These are phyloP conservation scores for Anorthoa munda DNA, from an alignment of 2,888 invertebrate species.

Conservation along the genomic window DNA sequence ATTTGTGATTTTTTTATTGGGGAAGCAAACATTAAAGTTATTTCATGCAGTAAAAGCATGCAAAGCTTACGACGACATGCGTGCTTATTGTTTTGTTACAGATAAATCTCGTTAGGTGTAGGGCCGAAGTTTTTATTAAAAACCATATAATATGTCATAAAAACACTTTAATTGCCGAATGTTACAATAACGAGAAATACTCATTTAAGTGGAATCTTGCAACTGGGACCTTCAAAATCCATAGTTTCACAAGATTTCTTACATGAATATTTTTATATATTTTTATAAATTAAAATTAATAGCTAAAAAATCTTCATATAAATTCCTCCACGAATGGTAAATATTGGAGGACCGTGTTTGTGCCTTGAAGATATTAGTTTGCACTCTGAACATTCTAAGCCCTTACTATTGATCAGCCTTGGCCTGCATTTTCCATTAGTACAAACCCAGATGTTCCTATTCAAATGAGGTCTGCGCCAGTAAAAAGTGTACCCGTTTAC, in stretches of 20 bases:
- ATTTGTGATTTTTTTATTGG: not conserved
- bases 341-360: conserved; percentile 18
- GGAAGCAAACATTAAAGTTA: no score
- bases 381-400: not conserved
- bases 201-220: not conserved
- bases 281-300: no score
- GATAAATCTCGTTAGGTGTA: not conserved
- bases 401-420: conserved; percentile 5
- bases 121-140: not conserved
- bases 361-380: conserved; percentile 12
- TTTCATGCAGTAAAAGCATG: no score
- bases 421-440: conserved; percentile 13
- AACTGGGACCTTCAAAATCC: not conserved
- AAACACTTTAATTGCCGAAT: not conserved
- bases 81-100: not conserved
- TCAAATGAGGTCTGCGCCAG: not conserved
- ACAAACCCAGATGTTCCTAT: conserved; percentile 23
- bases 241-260: not conserved
- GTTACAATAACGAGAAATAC: not conserved
- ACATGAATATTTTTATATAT: no score
- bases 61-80: not conserved
- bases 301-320: conserved; percentile 2
- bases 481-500: no score
- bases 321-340: conserved; percentile 6
- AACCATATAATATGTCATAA: not conserved